Conservation (phyloP, 2,888 invertebrate genomes). For the Epistrophe eligans region DNA sequence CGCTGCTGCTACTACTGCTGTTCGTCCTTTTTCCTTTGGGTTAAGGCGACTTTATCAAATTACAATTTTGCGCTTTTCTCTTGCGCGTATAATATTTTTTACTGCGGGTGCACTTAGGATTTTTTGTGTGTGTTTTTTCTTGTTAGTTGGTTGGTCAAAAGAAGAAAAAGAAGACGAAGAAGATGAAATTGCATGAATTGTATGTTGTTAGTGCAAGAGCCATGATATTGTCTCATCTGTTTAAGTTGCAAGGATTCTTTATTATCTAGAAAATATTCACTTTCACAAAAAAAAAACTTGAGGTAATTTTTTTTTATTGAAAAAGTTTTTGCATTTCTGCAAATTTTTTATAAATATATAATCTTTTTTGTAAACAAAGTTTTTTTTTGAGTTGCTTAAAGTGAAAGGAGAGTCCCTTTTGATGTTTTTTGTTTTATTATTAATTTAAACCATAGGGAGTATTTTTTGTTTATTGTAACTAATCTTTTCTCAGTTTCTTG, state of each 20-base stretch:
- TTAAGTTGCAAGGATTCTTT: slow-evolving; percentile 62
- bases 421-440: slow-evolving; percentile 19
- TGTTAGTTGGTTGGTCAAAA: slow-evolving; percentile 10
- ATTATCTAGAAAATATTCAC: slow-evolving; percentile 59
- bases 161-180: not conserved
- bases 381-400: slow-evolving; percentile 19
- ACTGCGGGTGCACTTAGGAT: slow-evolving; percentile 39
- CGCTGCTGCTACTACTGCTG: not conserved
- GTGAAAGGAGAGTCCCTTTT: slow-evolving; percentile 42
- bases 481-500: slow-evolving; percentile 9
- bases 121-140: not conserved
- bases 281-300: slow-evolving; percentile 33
- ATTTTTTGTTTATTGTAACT: slow-evolving; percentile 14
- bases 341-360: no score
- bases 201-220: not conserved
- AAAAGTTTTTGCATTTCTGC: slow-evolving; percentile 45
- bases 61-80: slow-evolving; percentile 51
- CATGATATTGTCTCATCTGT: slow-evolving; percentile 64
- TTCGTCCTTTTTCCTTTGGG: not conserved
- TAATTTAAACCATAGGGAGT: slow-evolving; percentile 1
- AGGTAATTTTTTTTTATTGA: slow-evolving; percentile 57
- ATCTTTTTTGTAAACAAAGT: slow-evolving; percentile 14
- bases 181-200: slow-evolving; percentile 10
- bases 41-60: slow-evolving; percentile 65
- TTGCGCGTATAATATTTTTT: slow-evolving; percentile 35